Evolutionary conservation across 2,888 invertebrate genomes (phyloP), one percentile per base, ranked within the genome.

Genomic region (Diplazon laetatorius): DNA sequence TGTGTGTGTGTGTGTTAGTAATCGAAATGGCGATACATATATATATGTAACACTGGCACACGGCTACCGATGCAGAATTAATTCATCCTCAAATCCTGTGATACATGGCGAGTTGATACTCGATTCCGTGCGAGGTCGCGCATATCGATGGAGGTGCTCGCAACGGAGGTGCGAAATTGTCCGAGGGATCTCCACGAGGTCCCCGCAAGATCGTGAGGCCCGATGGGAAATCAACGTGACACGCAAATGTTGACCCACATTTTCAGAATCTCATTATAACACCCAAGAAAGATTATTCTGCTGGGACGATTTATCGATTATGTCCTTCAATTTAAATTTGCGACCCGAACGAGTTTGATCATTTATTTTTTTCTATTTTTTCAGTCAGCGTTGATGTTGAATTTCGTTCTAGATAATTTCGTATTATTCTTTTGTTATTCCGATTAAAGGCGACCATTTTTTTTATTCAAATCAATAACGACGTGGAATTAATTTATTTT

Each of bases 61-160:
- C 48, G 50, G 25, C 48, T n/a, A 50, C 70, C 52, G 84, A 86
- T 83, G 84, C 85, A n/a, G 82, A 81, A 87, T 89, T 87, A 87
- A 89, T 89, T 89, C 87, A 87, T 85, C 85, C 75, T 86, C 78
- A 87, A 89, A 89, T 89, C 89, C 87, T 83, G 78, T 89, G 88
- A 89, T 90, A 87, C 87, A 89, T 87, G 84, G 80, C 82, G 82
- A 42, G 57, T 59, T 72, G 71, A 78, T 78, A 63, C 59, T 62
- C 77, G 59, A 78, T 78, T 73, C 52, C 37, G 68, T 44, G 60
- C 44, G 55, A 50, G 30, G 25, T n/a, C 44, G 12, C 30, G 30
- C 2, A 6, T 30, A 30, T 30, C 6, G 39, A 57, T 48, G 55
- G 68, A 16, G 57, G 66, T 68, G 55, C 39, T 62, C 69, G 48